Percentiles rank a stretch among this genome's conserved stretches.
phyloP scores from a whole-genome alignment of 2,113 vertebrate species.

The Marmota flaviventris region DNA sequence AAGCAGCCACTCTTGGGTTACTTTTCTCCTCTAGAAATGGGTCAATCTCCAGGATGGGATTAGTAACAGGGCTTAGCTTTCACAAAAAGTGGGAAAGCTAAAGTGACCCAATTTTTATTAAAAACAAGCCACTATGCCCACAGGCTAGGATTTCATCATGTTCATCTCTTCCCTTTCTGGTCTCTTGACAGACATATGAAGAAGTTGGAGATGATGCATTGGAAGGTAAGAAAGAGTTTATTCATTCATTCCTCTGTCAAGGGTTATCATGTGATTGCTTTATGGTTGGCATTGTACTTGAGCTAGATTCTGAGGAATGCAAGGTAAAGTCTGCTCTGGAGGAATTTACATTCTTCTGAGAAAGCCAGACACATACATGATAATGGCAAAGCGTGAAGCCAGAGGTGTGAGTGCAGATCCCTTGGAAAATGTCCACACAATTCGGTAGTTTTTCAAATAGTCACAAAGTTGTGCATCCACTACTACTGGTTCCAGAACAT shows the following conservation, averaged over 20 bases:
- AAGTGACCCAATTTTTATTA: background rate
- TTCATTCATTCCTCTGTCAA: background rate
- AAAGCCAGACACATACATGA: background rate
- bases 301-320: background rate
- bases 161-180: slow-evolving; percentile 44
- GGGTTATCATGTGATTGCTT: background rate
- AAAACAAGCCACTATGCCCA: background rate
- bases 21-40: background rate
- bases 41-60: background rate
- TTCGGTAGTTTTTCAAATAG: background rate
- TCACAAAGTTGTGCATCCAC: background rate
- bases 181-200: slow-evolving; percentile 90
- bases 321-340: background rate
- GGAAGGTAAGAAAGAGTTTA: slow-evolving; percentile 89
- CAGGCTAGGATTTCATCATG: background rate
- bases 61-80: background rate
- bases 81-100: background rate
- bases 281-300: background rate
- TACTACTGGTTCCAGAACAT: background rate
- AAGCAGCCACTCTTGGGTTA: background rate
- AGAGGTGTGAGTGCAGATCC: background rate
- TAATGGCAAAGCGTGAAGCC: background rate
- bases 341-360: background rate
- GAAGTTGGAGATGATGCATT: slow-evolving; percentile 92
- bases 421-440: background rate